A percentile compares a stretch with the other conserved stretches of the same genome.
Conservation (phyloP, 2,888 invertebrate species). For the Andrena praecox region DNA sequence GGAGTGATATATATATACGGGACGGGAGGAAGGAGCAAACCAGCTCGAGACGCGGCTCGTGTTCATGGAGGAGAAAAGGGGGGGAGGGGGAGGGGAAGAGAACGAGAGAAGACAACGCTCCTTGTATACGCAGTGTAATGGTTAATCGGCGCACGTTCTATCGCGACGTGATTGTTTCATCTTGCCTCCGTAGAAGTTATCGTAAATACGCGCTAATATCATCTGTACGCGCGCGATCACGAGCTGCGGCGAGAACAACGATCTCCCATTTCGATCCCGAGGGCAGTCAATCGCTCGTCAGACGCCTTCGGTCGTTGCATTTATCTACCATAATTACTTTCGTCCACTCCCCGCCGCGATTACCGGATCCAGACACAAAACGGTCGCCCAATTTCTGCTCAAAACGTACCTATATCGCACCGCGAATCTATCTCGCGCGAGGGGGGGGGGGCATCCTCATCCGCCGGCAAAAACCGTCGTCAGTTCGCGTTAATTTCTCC, state of each 20-base stretch:
- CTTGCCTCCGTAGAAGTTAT: slow-evolving; percentile 81
- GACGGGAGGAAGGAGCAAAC: slow-evolving; percentile 74
- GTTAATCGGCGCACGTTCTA: slow-evolving; percentile 66
- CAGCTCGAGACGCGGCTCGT: slow-evolving; percentile 73
- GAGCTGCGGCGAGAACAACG: slow-evolving; percentile 38
- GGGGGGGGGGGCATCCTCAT: not conserved
- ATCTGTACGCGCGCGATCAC: slow-evolving; percentile 68
- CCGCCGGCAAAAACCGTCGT: not conserved
- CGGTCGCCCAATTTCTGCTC: slow-evolving; percentile 38
- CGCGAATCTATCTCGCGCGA: not conserved
- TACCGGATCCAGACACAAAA: slow-evolving; percentile 2
- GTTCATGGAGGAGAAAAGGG: slow-evolving; percentile 56
- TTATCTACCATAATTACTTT: slow-evolving; percentile 36
- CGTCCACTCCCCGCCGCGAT: slow-evolving; percentile 2
- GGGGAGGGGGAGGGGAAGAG: not conserved
- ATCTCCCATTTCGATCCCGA: slow-evolving; percentile 17
- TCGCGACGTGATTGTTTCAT: slow-evolving; percentile 74
- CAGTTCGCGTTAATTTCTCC: not conserved
- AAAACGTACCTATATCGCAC: slow-evolving; percentile 21
- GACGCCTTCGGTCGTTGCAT: slow-evolving; percentile 45
- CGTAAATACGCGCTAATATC: slow-evolving; percentile 74
- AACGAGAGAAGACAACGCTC: slow-evolving; percentile 54
- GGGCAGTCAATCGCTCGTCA: slow-evolving; percentile 32
- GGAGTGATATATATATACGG: slow-evolving; percentile 48
- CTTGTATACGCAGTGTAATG: slow-evolving; percentile 67